These are phyloP conservation scores for Tetrao urogallus DNA, from an alignment of 2,113 vertebrate genomes.

Conservation along the genomic window DNA sequence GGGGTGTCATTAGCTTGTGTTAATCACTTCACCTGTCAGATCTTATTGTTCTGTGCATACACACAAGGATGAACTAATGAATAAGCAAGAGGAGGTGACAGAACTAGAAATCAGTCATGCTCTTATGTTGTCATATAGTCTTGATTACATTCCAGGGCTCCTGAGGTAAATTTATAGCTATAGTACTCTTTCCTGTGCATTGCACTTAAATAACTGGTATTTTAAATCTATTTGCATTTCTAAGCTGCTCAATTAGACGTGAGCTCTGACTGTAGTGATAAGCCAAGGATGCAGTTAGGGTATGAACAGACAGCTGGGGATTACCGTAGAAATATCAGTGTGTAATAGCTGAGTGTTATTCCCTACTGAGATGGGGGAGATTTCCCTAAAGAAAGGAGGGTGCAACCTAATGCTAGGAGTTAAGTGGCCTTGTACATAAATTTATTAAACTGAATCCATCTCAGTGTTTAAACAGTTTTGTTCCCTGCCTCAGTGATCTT, in stretches of 20 bases:
- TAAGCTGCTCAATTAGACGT: not conserved
- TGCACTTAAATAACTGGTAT: not conserved
- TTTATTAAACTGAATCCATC: not conserved
- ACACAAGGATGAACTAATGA: slow-evolving; percentile 49
- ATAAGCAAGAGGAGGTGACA: slow-evolving; percentile 47
- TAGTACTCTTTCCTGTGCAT: not conserved
- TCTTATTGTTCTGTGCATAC: not conserved
- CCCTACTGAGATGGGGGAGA: not conserved
- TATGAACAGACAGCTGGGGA: not conserved
- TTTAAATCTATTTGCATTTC: slow-evolving; percentile 41
- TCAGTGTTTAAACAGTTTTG: not conserved
- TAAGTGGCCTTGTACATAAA: not conserved
- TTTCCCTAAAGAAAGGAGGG: not conserved
- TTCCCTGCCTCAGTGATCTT: not conserved
- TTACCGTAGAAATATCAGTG: not conserved
- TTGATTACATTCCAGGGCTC: slow-evolving; percentile 35
- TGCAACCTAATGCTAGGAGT: not conserved
- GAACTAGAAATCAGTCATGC: slow-evolving; percentile 32
- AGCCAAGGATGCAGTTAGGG: not conserved
- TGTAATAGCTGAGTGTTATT: not conserved
- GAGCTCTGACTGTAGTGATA: not conserved
- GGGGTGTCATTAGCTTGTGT: slow-evolving; percentile 56
- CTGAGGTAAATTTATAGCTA: slow-evolving; percentile 24
- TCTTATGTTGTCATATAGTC: slow-evolving; percentile 36
- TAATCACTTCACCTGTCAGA: slow-evolving; percentile 63